Percentiles rank a stretch among this genome's conserved stretches.
phyloP scores from a whole-genome alignment of 2,888 invertebrate genomes.

The Ypsolopha sequella region DNA sequence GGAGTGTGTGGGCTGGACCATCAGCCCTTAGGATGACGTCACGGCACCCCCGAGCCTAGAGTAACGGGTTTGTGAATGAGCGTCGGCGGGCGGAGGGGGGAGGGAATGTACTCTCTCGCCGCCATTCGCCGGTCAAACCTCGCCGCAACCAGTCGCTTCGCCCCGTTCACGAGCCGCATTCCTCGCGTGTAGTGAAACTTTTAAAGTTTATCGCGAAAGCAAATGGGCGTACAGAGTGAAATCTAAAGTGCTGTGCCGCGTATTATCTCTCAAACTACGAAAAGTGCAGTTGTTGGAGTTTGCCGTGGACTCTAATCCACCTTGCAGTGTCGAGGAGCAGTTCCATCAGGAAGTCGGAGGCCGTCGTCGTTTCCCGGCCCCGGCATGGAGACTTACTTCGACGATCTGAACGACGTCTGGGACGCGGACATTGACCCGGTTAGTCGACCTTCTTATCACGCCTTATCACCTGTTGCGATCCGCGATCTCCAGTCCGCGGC shows the following conservation, averaged over 20 bases:
- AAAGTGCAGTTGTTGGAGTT: neutral
- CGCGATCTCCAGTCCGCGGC: constrained; percentile 6
- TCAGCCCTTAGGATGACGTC: neutral
- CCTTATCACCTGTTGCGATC: constrained; percentile 31
- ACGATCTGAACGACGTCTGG: constrained; percentile 85
- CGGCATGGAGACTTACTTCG: constrained; percentile 81
- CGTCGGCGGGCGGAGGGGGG: neutral
- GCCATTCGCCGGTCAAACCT: constrained; percentile 52
- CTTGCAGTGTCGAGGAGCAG: constrained; percentile 5
- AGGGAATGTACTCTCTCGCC: constrained; percentile 4
- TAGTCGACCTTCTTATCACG: constrained; percentile 44
- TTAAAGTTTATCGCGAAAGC: constrained; percentile 45
- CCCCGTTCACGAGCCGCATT: constrained; percentile 19
- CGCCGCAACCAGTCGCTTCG: constrained; percentile 26
- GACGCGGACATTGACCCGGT: constrained; percentile 88
- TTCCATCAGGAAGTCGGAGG: constrained; percentile 33
- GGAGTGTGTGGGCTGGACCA: neutral
- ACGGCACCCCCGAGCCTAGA: constrained; percentile 1
- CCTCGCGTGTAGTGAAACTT: constrained; percentile 61
- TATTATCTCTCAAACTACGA: neutral
- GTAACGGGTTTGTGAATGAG: constrained; percentile 7
- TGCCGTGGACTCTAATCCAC: neutral
- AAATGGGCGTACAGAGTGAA: constrained; percentile 62
- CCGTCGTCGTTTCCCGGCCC: constrained; percentile 31
- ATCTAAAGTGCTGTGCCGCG: constrained; percentile 29